A percentile compares a stretch with the other conserved stretches of the same genome.
phyloP scores from a whole-genome alignment of 1,140 invertebrate genomes.

The Eupeodes corollae region DNA sequence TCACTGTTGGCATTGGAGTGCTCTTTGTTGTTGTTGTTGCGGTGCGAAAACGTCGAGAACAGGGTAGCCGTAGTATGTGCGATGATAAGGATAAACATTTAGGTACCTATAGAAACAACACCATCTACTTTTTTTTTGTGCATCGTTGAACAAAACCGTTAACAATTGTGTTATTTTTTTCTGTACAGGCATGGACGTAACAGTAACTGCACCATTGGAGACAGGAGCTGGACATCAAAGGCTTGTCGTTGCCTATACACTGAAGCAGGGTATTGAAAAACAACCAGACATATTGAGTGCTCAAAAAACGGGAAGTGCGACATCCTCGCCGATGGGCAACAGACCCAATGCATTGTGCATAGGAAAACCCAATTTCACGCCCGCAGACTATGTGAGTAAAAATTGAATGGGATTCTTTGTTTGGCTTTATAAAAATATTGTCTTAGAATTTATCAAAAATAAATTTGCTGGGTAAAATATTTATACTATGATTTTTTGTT shows the following conservation, averaged over 20 bases:
- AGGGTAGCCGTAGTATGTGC: conserved; percentile 27
- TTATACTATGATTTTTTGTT: not conserved
- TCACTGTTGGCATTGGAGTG: conserved; percentile 49
- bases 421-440: no score
- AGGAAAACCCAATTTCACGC: conserved; percentile 14
- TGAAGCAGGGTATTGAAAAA: conserved; percentile 41
- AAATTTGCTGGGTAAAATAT: no score
- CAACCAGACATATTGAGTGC: conserved; percentile 39
- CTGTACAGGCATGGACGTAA: conserved; percentile 36
- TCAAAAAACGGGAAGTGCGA: conserved; percentile 35
- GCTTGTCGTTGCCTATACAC: conserved; percentile 46
- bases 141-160: conserved; percentile 4
- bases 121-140: not conserved
- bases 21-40: conserved; percentile 49
- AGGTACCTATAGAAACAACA: conserved; percentile 28
- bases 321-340: conserved; percentile 34
- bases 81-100: conserved; percentile 44
- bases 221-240: conserved; percentile 48
- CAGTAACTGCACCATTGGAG: conserved; percentile 39
- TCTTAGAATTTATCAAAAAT: no score
- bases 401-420: not conserved
- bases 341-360: conserved; percentile 33
- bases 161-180: conserved; percentile 4
- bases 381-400: conserved; percentile 29
- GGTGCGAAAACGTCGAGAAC: conserved; percentile 37